A percentile compares a stretch with the other conserved stretches of the same genome.
Evolutionary conservation across 2,888 invertebrate genomes (phyloP).

Genomic region (Apamea crenata): DNA sequence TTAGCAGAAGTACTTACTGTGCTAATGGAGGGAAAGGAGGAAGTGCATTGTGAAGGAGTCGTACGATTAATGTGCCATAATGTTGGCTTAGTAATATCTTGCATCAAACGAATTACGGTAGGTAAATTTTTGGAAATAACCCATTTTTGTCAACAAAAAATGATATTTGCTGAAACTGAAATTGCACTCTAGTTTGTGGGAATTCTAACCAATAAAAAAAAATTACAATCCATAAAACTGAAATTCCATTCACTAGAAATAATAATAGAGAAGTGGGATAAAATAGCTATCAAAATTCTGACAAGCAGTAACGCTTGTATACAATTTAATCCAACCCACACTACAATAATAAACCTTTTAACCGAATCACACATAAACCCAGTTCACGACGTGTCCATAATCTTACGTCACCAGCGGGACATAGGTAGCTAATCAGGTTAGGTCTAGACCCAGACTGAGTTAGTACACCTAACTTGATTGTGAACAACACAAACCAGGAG

Average conservation of each 20-base stretch:
- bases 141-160: neutral
- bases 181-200: too few species aligned
- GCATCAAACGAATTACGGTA: neutral
- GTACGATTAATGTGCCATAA: conserved; percentile 37
- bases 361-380: conserved; percentile 5
- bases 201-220: neutral
- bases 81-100: conserved; percentile 31
- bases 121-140: neutral
- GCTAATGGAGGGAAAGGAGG: conserved; percentile 42
- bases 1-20: conserved; percentile 32
- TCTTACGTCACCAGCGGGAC: conserved; percentile 41
- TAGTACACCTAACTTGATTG: conserved; percentile 53
- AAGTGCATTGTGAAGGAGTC: conserved; percentile 33
- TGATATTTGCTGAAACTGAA: neutral
- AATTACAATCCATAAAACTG: too few species aligned
- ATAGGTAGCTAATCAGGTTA: conserved; percentile 56
- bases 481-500: conserved; percentile 37
- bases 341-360: conserved; percentile 19
- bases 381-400: conserved; percentile 30
- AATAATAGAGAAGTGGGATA: neutral
- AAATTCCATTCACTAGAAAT: neutral
- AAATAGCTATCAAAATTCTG: neutral
- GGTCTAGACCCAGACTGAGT: conserved; percentile 40
- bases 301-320: neutral
- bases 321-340: neutral